Base-by-base conservation (phyloP, 2,888 invertebrate species). In the Gryllus longicercus region DNA sequence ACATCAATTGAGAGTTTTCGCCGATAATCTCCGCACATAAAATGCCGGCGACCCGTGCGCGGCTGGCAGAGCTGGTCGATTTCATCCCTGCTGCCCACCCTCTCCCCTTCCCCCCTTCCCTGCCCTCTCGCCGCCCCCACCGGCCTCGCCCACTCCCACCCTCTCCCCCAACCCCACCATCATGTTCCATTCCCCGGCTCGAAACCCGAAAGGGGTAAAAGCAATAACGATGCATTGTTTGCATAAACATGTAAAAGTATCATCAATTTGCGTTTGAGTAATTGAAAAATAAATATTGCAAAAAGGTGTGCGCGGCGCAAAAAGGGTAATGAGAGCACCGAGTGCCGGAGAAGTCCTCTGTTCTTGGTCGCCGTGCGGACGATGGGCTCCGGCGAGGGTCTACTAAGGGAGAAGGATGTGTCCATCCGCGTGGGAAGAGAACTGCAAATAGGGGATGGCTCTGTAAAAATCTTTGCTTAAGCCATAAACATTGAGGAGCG, bases 161-260 rank as follows among this genome's bases (percentile, higher is more conserved):
- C 63, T 16, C 63, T 63, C 18, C 63, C 63, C 63, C 18, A 3
- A 3, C 18, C 51, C 14, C 5, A 18, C 18, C 63, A 3, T 63
- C 63, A 16, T 18, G 16, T 18, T 63, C 63, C 63, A 14, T 63
- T 16, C 18, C 63, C 63, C 63, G 14, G 16, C 18, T 63, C 63
- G 63, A 63, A 63, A 63, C 63, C 14, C 63, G 63, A 63, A 63
- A 63, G 63, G 63, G 63, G 63, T 18, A 63, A 63, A 63, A 63
- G 63, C 63, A 63, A 63, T 63, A 63, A 63, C 63, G 63, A 63
- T 63, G 18, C 63, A 63, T 63, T 63, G 63, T 63, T 63, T 63
- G 63, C 63, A 63, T 63, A 63, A 63, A 63, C 63, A 63, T 63
- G 63, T 63, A 63, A 63, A 63, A 63, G 63, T 63, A 63, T 63